phyloP scores from a whole-genome alignment of 2,797 vertebrate genomes.

The Pseudomugil gertrudae region DNA sequence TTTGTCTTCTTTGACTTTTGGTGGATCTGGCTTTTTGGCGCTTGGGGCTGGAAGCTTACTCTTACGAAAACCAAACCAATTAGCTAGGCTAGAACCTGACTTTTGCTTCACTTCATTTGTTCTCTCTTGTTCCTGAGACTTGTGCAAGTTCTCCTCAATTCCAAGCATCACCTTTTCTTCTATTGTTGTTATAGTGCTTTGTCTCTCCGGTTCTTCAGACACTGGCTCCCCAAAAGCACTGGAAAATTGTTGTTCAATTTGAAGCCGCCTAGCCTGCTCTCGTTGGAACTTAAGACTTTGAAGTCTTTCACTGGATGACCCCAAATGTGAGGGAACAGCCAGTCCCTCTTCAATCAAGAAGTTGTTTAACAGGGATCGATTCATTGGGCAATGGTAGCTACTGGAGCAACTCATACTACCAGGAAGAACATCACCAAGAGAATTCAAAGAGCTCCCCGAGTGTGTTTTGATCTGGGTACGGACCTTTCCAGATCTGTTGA shows the following conservation, averaged over 20 bases:
- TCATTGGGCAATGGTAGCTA: slow-evolving; percentile 84
- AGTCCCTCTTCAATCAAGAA: slow-evolving; percentile 80
- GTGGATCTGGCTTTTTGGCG: slow-evolving; percentile 81
- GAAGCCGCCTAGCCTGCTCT: slow-evolving; percentile 74
- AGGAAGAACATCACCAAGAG: slow-evolving; percentile 83
- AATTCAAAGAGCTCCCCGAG: slow-evolving; percentile 81
- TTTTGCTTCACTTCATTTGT: slow-evolving; percentile 83
- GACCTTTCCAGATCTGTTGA: slow-evolving; percentile 81
- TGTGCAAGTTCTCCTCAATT: slow-evolving; percentile 92
- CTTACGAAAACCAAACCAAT: slow-evolving; percentile 92
- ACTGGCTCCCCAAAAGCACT: slow-evolving; percentile 78
- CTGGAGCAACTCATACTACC: slow-evolving; percentile 79
- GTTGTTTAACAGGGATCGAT: slow-evolving; percentile 78
- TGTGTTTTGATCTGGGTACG: slow-evolving; percentile 90
- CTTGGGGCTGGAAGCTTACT: slow-evolving; percentile 89
- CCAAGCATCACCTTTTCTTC: slow-evolving; percentile 95
- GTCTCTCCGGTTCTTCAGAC: slow-evolving; percentile 77
- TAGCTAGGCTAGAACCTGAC: slow-evolving; percentile 87
- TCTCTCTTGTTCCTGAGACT: slow-evolving; percentile 86
- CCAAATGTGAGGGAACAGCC: slow-evolving; percentile 64
- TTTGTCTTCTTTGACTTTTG: slow-evolving; percentile 88
- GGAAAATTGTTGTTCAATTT: slow-evolving; percentile 78
- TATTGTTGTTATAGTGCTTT: slow-evolving; percentile 82
- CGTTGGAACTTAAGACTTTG: slow-evolving; percentile 75
- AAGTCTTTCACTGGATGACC: slow-evolving; percentile 76